Evolutionary conservation across 2,797 vertebrate genomes (phyloP).

Genomic region (Rhadinocentrus ornatus): DNA sequence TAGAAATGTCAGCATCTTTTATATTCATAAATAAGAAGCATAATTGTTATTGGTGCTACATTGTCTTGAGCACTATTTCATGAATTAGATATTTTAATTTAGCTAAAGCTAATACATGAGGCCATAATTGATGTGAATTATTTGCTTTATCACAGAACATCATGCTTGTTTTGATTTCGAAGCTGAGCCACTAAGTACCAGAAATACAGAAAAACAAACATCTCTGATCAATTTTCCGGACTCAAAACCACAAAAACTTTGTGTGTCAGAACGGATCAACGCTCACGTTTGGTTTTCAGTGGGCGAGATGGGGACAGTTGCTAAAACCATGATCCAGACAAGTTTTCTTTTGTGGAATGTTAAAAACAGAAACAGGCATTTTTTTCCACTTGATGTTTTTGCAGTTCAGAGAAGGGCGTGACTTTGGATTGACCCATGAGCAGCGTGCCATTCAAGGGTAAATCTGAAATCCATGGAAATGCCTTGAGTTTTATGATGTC

Average conservation of each 20-base stretch:
- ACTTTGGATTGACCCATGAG: slow-evolving; percentile 52
- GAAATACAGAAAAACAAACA: slow-evolving; percentile 16
- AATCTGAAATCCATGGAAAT: slow-evolving; percentile 44
- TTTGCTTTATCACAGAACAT: slow-evolving; percentile 16
- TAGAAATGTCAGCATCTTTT: slow-evolving; percentile 23
- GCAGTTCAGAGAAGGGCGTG: slow-evolving; percentile 44
- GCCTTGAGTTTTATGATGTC: slow-evolving; percentile 46
- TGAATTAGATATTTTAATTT: slow-evolving; percentile 16
- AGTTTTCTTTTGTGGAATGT: slow-evolving; percentile 52
- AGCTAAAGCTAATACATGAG: slow-evolving; percentile 9
- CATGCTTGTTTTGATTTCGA: slow-evolving; percentile 28
- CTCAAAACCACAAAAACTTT: slow-evolving; percentile 27
- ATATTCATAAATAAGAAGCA: slow-evolving; percentile 18
- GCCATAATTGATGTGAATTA: slow-evolving; percentile 2
- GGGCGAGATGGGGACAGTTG: slow-evolving; percentile 64
- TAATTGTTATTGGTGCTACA: slow-evolving; percentile 22
- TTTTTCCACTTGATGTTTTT: slow-evolving; percentile 52
- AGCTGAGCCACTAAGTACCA: slow-evolving; percentile 15
- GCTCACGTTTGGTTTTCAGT: slow-evolving; percentile 59
- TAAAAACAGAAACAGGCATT: slow-evolving; percentile 57
- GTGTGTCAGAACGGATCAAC: slow-evolving; percentile 28
- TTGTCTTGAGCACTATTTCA: slow-evolving; percentile 15
- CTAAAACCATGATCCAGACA: slow-evolving; percentile 64
- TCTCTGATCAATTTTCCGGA: slow-evolving; percentile 18
- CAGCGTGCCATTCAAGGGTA: slow-evolving; percentile 27